These are phyloP conservation scores for Hydroisotoma schaefferi DNA, from an alignment of 2,888 invertebrate genomes.

Conservation along the genomic window DNA sequence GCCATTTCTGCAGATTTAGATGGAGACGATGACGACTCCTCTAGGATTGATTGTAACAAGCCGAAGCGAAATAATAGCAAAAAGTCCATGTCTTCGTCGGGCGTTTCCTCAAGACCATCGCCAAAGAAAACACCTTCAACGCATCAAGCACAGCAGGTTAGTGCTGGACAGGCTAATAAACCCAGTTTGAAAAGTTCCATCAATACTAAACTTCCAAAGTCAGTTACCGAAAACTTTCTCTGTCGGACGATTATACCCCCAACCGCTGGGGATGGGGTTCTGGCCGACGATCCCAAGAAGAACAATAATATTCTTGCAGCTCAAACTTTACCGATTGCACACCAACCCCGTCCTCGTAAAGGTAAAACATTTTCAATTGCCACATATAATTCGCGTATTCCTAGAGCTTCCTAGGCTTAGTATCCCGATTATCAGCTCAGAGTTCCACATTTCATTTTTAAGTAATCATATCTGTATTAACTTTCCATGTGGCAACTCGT, in stretches of 20 bases:
- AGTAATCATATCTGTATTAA: too few species aligned
- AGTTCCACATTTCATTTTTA: too few species aligned
- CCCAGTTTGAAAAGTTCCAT: conserved; percentile 15
- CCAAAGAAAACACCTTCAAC: not conserved
- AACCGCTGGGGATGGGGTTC: too few species aligned
- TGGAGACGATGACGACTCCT: conserved; percentile 38
- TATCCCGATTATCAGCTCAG: too few species aligned
- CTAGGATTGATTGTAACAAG: not conserved
- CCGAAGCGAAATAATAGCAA: conserved; percentile 16
- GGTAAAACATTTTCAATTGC: not conserved
- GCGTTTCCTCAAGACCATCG: not conserved
- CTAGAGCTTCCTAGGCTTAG: too few species aligned
- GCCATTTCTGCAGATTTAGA: conserved; percentile 34
- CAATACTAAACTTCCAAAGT: conserved; percentile 39
- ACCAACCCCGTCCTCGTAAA: conserved; percentile 4
- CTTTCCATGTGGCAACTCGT: too few species aligned
- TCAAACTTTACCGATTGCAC: conserved; percentile 11
- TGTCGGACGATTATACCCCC: conserved; percentile 29
- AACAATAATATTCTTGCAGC: conserved; percentile 14
- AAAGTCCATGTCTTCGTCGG: not conserved
- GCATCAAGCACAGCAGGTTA: too few species aligned
- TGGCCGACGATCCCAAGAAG: too few species aligned
- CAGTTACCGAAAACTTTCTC: conserved; percentile 46
- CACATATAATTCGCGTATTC: too few species aligned
- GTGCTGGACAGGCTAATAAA: conserved; percentile 14